These are phyloP conservation scores for Leptinotarsa juncta DNA, from an alignment of 2,888 invertebrate genomes.

Conservation along the genomic window DNA sequence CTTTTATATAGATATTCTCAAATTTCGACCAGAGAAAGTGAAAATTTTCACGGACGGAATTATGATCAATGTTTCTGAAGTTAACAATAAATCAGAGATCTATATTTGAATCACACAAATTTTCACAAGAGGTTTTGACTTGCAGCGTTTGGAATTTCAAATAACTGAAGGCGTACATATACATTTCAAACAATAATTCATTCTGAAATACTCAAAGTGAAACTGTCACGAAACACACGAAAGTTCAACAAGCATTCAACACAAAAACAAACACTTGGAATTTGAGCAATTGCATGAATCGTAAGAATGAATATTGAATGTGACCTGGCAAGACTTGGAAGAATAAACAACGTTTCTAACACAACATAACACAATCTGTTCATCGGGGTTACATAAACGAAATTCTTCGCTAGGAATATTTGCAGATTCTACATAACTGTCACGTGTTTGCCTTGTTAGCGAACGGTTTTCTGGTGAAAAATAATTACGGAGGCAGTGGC, in stretches of 20 bases:
- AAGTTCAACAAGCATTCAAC: not conserved
- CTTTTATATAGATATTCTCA: no score
- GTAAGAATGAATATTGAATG: slow-evolving; percentile 30
- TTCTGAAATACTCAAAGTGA: not conserved
- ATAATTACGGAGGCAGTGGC: slow-evolving; percentile 8
- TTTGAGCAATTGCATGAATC: slow-evolving; percentile 30
- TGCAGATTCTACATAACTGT: slow-evolving; percentile 34
- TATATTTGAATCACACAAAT: no score
- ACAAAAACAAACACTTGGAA: not conserved
- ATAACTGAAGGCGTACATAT: not conserved
- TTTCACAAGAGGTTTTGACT: no score
- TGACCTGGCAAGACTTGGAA: slow-evolving; percentile 27
- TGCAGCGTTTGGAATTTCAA: not conserved
- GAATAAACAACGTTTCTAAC: slow-evolving; percentile 36
- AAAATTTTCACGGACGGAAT: no score
- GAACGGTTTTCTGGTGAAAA: slow-evolving; percentile 27
- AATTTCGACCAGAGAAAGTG: no score
- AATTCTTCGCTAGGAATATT: slow-evolving; percentile 33
- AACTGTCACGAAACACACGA: not conserved
- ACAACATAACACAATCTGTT: slow-evolving; percentile 35
- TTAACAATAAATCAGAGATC: no score
- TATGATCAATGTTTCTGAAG: no score
- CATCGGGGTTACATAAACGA: slow-evolving; percentile 30
- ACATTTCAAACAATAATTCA: not conserved
- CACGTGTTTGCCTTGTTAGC: slow-evolving; percentile 35